A percentile compares a stretch with the other conserved stretches of the same genome.
Conservation (phyloP, 2,888 invertebrate genomes). For the Apamea anceps region DNA sequence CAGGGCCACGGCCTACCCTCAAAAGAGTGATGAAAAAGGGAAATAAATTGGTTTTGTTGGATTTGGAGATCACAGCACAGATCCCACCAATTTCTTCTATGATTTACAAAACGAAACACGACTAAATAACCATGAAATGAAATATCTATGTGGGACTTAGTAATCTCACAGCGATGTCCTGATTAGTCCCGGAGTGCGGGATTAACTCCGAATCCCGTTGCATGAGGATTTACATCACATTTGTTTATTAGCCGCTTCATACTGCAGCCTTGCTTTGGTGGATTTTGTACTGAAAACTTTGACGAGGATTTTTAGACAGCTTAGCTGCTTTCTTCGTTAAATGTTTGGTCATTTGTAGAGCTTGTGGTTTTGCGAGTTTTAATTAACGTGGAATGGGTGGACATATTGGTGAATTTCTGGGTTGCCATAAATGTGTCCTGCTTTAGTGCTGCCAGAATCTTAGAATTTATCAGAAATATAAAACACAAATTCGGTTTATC, state of each 20-base stretch:
- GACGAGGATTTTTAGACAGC: slow-evolving; percentile 6
- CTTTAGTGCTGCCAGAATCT: neutral
- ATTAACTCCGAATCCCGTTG: slow-evolving; percentile 44
- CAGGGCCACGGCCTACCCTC: neutral
- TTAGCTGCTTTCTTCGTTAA: slow-evolving; percentile 16
- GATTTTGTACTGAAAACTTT: slow-evolving; percentile 30
- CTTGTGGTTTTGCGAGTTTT: slow-evolving; percentile 7
- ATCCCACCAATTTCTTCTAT: neutral
- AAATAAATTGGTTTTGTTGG: neutral
- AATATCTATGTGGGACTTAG: slow-evolving; percentile 25
- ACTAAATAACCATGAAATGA: slow-evolving; percentile 14
- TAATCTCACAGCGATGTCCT: slow-evolving; percentile 48
- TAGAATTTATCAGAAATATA: neutral
- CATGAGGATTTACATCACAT: slow-evolving; percentile 48
- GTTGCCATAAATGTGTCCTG: too few species aligned
- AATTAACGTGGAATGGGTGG: slow-evolving; percentile 4
- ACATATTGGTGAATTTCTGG: neutral
- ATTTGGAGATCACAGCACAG: neutral
- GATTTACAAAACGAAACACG: neutral
- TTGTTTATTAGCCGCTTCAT: slow-evolving; percentile 53
- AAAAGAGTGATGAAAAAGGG: neutral
- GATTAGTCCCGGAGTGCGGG: slow-evolving; percentile 57
- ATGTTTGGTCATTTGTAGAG: slow-evolving; percentile 14
- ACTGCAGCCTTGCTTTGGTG: slow-evolving; percentile 1
- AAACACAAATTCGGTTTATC: too few species aligned